A percentile compares a stretch with the other conserved stretches of the same genome.
Evolutionary conservation across 2,888 invertebrate genomes (phyloP).

Genomic region (Ophioninae sp.): DNA sequence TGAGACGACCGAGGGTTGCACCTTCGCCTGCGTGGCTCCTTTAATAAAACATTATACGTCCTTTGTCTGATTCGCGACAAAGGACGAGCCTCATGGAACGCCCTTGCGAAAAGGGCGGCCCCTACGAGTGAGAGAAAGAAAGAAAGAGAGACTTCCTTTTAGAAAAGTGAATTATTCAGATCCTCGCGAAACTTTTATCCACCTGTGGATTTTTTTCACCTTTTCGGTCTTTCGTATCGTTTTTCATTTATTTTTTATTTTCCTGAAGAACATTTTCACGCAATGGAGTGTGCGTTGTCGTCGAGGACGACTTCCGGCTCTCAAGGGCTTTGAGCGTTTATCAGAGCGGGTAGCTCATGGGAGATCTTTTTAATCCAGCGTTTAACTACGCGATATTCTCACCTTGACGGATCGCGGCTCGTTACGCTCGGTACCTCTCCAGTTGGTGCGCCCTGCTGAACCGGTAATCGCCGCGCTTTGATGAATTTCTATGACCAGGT

Average conservation of each 20-base stretch:
- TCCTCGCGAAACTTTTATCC: background rate
- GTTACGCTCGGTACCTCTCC: background rate
- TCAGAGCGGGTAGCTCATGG: constrained; percentile 14
- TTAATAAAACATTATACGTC: too few relatives aligned
- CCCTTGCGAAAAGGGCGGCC: too few relatives aligned
- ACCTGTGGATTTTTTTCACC: constrained; percentile 3
- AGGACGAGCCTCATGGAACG: too few relatives aligned
- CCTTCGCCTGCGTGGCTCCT: too few relatives aligned
- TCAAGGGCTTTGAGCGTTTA: constrained; percentile 21
- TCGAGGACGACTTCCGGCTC: background rate
- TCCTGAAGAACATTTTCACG: background rate
- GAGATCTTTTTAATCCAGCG: constrained; percentile 7
- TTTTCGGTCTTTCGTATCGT: background rate
- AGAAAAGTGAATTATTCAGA: background rate
- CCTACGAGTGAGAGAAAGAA: too few relatives aligned
- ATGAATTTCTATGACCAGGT: constrained; percentile 50
- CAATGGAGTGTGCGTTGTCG: constrained; percentile 6
- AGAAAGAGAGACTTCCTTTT: background rate
- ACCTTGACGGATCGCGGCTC: background rate
- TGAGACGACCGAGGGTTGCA: too few relatives aligned
- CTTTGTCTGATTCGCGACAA: too few relatives aligned
- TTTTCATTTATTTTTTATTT: background rate
- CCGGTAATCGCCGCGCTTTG: constrained; percentile 35
- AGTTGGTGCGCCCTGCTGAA: background rate
- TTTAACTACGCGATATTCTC: constrained; percentile 42